Conservation (phyloP, 2,113 vertebrate species). For the Arenaria interpres region DNA sequence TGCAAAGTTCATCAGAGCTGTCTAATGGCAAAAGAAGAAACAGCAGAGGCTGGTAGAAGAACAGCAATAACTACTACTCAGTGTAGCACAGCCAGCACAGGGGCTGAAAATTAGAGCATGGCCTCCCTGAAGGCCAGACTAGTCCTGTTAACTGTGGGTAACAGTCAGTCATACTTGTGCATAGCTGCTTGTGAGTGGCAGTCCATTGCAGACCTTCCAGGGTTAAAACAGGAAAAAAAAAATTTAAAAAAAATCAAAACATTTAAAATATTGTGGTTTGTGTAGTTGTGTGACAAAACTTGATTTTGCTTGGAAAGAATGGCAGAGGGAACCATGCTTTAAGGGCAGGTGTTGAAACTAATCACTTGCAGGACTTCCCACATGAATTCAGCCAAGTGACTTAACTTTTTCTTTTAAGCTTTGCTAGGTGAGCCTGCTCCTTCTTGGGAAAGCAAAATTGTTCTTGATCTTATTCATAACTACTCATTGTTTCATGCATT, state of each 20-base stretch:
- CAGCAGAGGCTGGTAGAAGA: neutral
- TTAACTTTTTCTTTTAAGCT: neutral
- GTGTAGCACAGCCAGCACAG: no score
- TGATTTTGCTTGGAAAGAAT: neutral
- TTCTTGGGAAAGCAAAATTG: neutral
- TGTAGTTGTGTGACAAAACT: neutral
- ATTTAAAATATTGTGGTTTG: neutral
- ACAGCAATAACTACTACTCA: neutral
- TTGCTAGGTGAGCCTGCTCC: neutral
- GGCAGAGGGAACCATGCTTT: neutral
- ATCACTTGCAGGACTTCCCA: neutral
- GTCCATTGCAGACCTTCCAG: neutral
- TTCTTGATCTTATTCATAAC: neutral
- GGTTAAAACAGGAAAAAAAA: neutral
- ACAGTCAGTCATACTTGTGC: neutral
- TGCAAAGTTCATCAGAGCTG: neutral
- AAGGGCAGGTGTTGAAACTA: neutral
- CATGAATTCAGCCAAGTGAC: neutral
- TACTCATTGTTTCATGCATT: neutral
- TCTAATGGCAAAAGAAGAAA: neutral
- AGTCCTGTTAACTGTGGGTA: neutral
- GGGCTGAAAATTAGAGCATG: neutral
- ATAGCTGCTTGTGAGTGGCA: neutral
- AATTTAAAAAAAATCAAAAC: neutral
- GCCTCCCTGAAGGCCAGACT: neutral